Evolutionary conservation across 2,888 invertebrate species (phyloP), one percentile per base, ranked within the genome.

Genomic region (Conistra vaccinii): DNA sequence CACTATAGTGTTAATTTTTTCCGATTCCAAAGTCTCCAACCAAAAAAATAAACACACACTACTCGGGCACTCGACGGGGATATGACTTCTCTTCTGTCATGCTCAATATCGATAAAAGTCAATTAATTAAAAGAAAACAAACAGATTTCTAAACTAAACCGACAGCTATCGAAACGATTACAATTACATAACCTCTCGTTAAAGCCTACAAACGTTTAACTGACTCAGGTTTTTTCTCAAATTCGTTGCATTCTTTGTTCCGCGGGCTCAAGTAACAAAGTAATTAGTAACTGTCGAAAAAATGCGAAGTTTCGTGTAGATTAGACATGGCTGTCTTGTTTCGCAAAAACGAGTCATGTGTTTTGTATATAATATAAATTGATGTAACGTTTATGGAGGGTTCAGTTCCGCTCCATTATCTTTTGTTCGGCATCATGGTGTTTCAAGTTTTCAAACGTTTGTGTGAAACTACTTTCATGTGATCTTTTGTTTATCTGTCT

Each of bases 201-300:
- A 61, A 83, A 62, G 20, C 55, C 42, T 39, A 58, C 35, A 65
- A 60, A 71, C 45, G 32, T 48, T 61, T 75, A 71, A 63, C 67
- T 63, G 60, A 71, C 58, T 69, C 58, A 42, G 32, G 4, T 72
- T 71, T 76, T 73, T 70, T 53, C 29, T 51, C 26, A 10, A 66
- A 69, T 55, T 60, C n/a, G 42, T 57, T 66, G 67, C 69, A 83
- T 80, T 80, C 73, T 72, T 73, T 70, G 70, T 68, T 71, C 6
- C 39, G 26, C 73, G 45, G 63, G 45, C 73, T 35, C 29, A 62
- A 72, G 63, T 69, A 62, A 78, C 83, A 70, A 85, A 82, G 71
- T 76, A 85, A 86, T 86, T 85, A 84, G 78, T 86, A 67, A 75
- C 74, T 77, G 80, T 66, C 71, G 55, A 80, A 86, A 71, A 83